These are phyloP conservation scores for Leucopsar rothschildi DNA, from an alignment of 2,113 vertebrate genomes.

Conservation along the genomic window DNA sequence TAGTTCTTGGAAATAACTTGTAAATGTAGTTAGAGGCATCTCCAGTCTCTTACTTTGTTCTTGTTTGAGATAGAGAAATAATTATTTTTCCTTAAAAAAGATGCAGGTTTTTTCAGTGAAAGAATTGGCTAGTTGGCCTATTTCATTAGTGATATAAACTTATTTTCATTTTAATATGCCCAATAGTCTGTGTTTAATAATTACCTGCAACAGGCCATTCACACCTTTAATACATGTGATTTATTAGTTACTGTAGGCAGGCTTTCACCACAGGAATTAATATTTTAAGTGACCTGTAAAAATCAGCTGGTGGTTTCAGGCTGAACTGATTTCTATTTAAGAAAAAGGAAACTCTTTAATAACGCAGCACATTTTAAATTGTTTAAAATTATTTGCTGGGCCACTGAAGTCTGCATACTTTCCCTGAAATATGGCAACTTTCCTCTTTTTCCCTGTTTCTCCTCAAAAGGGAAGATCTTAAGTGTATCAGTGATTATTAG, in stretches of 20 bases:
- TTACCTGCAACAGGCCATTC: neutral
- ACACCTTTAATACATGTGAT: neutral
- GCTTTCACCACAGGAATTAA: neutral
- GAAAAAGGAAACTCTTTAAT: neutral
- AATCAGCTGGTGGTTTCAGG: neutral
- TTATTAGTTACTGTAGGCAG: neutral
- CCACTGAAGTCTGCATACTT: neutral
- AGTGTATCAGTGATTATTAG: neutral
- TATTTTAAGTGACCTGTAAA: neutral
- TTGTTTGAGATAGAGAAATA: neutral
- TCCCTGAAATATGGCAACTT: neutral
- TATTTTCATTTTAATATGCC: neutral
- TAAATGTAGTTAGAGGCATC: neutral
- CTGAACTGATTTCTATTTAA: neutral
- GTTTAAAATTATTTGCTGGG: neutral
- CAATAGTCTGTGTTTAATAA: neutral
- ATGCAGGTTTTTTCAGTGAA: neutral
- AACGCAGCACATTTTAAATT: neutral
- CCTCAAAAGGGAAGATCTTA: neutral
- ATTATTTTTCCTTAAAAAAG: neutral
- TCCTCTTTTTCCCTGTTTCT: neutral
- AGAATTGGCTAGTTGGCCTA: neutral
- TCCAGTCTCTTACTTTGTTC: neutral
- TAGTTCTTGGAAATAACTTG: neutral
- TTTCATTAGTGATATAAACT: neutral